Evolutionary conservation across 1,140 invertebrate genomes (phyloP), one percentile per base, ranked within the genome.

Genomic region (Scaptomyza hsui): DNA sequence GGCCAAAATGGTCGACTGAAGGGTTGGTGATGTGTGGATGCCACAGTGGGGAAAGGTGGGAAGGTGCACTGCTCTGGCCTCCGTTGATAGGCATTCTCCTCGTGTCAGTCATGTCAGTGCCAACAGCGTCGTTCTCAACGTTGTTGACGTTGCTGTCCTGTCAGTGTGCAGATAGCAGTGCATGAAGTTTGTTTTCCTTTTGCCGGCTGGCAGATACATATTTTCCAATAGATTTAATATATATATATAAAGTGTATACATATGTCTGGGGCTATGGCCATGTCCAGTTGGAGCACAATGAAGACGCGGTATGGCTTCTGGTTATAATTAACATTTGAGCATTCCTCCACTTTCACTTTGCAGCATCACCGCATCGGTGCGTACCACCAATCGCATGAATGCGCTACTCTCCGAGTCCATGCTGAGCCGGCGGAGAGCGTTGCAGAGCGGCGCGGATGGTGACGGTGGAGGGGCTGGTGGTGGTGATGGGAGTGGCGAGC

Each of bases 321-420:
- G 19, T 19, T 21, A 35, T 16, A 35, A 29, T 18, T 21, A 35
- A 41, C 32, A 26, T 19, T 63, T 21, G 4, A 35, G 45, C 39
- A 64, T 76, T 52, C 15, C 37, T 76, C 48, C 24, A 41, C 10
- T 76, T 74, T 47, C 48, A 45, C 21, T 15, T 44, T 64, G 45
- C 56, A 91, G 90, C 42, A 91, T 91, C 47, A 91, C 90, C 15
- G 89, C 90, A 21, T 91, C 90, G 4, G 90, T 91, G 72, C 80
- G 90, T 5, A 91, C 90, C 56, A 91, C 90, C 41, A 91, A 91
- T 61, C 90, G 90, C 18, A 91, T 91, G 88, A 91, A 91, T 70
- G 90, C 89, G 1, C 21, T 91, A 39, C 85, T 91, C 13, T 90
- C 89, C 18, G 90, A 91, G 49, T 90, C 90, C 6, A 90, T 91